Conservation (phyloP, 2,113 vertebrate genomes). For the Eublepharis macularius region DNA sequence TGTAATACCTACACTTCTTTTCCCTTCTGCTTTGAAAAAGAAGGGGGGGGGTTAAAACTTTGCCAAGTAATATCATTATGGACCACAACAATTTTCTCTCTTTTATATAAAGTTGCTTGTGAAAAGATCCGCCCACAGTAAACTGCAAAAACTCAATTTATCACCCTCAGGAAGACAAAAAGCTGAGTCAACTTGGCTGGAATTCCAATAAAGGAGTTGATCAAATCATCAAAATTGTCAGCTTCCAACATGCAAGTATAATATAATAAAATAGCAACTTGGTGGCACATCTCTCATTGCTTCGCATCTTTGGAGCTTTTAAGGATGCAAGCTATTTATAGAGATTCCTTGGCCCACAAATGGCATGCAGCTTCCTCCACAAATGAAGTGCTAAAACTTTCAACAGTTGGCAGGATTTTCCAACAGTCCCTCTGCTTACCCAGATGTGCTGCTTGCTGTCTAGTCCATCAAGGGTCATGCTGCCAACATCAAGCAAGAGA, state of each 20-base stretch:
- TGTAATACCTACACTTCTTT: not conserved
- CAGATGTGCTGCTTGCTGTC: not conserved
- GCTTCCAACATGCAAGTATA: not conserved
- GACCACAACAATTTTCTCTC: not conserved
- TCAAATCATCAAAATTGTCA: constrained; percentile 23
- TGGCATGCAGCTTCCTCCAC: not conserved
- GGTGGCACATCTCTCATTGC: not conserved
- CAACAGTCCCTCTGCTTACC: not conserved
- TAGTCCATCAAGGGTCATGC: too few species aligned
- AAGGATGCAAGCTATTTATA: not conserved
- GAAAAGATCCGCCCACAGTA: not conserved
- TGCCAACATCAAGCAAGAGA: not conserved
- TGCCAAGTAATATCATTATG: not conserved
- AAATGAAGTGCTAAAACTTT: not conserved
- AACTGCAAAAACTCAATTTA: not conserved
- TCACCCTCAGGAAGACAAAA: not conserved
- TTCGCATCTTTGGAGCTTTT: not conserved
- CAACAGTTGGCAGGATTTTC: not conserved
- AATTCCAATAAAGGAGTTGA: constrained; percentile 28
- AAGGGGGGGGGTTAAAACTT: not conserved
- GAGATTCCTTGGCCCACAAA: not conserved
- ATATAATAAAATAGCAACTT: constrained; percentile 17
- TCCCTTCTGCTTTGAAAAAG: not conserved
- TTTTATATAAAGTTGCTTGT: not conserved
- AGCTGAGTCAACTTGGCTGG: constrained; percentile 7